Conservation (phyloP, 2,888 invertebrate genomes). For the Calliscelio sp. region DNA sequence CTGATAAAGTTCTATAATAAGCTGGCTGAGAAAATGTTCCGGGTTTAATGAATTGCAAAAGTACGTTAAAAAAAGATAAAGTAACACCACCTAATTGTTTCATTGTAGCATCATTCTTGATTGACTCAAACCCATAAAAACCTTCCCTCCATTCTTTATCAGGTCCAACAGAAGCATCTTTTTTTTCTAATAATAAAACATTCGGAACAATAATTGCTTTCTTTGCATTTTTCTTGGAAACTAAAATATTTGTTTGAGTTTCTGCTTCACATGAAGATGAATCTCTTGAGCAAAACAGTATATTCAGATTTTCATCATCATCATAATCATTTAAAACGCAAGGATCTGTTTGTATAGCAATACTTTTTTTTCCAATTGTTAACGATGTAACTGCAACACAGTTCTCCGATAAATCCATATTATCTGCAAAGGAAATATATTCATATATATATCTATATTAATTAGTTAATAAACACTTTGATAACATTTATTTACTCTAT, state of each 20-base stretch:
- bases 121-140: constrained; percentile 52
- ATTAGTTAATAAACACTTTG: too few relatives aligned
- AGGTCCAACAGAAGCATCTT: constrained; percentile 15
- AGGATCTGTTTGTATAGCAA: neutral
- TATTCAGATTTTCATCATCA: too few relatives aligned
- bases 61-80: constrained; percentile 37
- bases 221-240: neutral
- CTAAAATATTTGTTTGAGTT: constrained; percentile 8
- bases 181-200: neutral
- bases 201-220: neutral
- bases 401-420: too few relatives aligned
- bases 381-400: too few relatives aligned
- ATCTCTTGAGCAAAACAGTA: constrained; percentile 7
- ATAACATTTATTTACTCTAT: too few relatives aligned
- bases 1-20: too few relatives aligned
- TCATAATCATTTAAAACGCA: neutral
- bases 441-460: too few relatives aligned
- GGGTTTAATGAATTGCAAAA: constrained; percentile 40
- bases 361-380: too few relatives aligned
- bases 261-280: neutral
- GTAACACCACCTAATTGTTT: constrained; percentile 42
- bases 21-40: too few relatives aligned
- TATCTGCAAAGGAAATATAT: too few relatives aligned
- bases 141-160: neutral
- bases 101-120: constrained; percentile 39